Evolutionary conservation across 2,888 invertebrate genomes (phyloP), one percentile per base, ranked within the genome.

Genomic region (Cryptus armator): DNA sequence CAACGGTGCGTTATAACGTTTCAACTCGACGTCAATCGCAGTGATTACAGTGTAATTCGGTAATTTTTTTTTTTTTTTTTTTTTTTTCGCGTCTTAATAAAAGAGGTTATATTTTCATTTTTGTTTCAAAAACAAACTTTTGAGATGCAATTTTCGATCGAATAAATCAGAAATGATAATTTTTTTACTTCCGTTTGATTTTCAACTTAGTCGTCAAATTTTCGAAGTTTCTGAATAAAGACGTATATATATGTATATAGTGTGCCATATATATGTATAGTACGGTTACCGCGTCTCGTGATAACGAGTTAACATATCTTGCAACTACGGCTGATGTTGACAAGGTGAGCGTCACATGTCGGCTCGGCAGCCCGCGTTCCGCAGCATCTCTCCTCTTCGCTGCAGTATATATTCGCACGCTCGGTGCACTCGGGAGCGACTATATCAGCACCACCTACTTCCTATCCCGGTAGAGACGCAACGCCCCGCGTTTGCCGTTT

Each of bases 401-500:
- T 53, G 51, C 53, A 44, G 51, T 70, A 76, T 70, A 79, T 82
- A 62, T 82, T 82, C 76, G 77, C 82, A 77, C 16, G 66, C 64
- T 82, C 82, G 6, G 62, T 12, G 56, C 56, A 56, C 16, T 37
- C 37, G 37, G 37, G 14, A 62, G 14, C 29, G 29, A 62, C 32
- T 62, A 24, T 29, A 62, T 62, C 62, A 62, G 51, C 51, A 62
- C 29, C n/a, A 62, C 32, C 32, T 4, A 10, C 14, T 37, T n/a
- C 62, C 37, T 37, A 37, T 62, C 14, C 32, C 62, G 56, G 56
- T 24, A 56, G 56, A 51, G 51, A 66, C 16, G 56, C 53, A 71
- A 14, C 46, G 68, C 67, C 67, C 68, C 59, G 56, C 56, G 74
- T 75, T 72, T 56, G 66, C 71, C 46, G 71, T 70, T 37, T 37